These are phyloP conservation scores for Eupithecia subumbrata DNA, from an alignment of 2,888 invertebrate species.

Conservation along the genomic window DNA sequence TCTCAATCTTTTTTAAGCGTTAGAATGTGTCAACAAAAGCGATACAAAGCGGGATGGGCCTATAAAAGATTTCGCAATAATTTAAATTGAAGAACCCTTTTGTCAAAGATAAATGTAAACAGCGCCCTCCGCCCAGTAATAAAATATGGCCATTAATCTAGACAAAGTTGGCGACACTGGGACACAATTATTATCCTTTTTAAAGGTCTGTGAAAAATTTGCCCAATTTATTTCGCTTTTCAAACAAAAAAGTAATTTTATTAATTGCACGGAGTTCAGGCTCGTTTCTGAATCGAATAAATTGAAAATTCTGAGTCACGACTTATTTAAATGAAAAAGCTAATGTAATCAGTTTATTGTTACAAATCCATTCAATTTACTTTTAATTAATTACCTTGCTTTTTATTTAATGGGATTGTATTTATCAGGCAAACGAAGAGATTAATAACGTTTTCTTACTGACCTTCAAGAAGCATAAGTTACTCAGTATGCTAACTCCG, in stretches of 20 bases:
- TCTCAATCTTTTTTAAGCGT: not conserved
- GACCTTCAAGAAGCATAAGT: not conserved
- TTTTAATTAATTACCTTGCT: slow-evolving; percentile 6
- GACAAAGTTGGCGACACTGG: slow-evolving; percentile 57
- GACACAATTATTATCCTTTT: slow-evolving; percentile 60
- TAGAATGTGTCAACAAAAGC: not conserved
- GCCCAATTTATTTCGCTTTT: slow-evolving; percentile 51
- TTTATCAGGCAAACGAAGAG: not conserved
- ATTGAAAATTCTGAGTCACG: slow-evolving; percentile 27
- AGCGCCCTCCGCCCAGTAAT: slow-evolving; percentile 50
- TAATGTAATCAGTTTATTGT: slow-evolving; percentile 31
- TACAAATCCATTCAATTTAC: slow-evolving; percentile 18
- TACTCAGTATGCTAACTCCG: not conserved
- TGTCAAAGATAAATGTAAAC: slow-evolving; percentile 51
- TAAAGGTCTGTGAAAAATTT: slow-evolving; percentile 50
- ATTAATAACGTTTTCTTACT: not conserved
- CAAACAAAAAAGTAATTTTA: slow-evolving; percentile 45
- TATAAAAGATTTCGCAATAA: slow-evolving; percentile 24
- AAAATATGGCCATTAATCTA: slow-evolving; percentile 64
- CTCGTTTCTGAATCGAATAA: slow-evolving; percentile 32
- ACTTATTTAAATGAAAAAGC: slow-evolving; percentile 30
- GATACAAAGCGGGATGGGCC: slow-evolving; percentile 4
- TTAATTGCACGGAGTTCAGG: slow-evolving; percentile 36
- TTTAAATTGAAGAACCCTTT: slow-evolving; percentile 42
- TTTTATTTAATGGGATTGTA: not conserved